Conservation (phyloP, 2,113 vertebrate genomes). For the Globicephala melas region DNA sequence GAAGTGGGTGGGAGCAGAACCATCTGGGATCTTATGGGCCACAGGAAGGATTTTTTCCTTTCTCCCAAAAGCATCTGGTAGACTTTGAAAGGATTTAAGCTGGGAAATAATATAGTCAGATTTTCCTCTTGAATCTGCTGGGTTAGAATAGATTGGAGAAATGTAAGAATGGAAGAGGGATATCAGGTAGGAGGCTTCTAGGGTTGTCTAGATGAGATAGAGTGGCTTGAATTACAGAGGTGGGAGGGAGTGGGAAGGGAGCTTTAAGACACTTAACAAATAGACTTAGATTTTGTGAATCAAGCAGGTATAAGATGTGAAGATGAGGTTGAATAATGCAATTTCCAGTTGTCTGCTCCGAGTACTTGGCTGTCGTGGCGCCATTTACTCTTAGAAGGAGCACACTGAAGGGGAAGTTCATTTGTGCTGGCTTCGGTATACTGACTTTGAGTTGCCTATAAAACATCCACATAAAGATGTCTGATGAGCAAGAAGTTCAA, state of each 20-base stretch:
- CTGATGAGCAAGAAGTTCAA: background rate
- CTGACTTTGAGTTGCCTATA: background rate
- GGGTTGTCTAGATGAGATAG: background rate
- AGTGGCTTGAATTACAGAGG: background rate
- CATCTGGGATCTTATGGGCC: accelerated
- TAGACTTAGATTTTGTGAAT: background rate
- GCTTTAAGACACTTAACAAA: background rate
- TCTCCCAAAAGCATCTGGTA: background rate
- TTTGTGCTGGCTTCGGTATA: background rate
- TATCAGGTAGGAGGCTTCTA: background rate
- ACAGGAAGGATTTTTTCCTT: background rate
- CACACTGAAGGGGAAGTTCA: background rate
- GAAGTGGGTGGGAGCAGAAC: background rate
- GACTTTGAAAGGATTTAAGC: background rate
- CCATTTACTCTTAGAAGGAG: background rate
- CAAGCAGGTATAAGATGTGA: background rate
- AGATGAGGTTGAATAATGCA: background rate
- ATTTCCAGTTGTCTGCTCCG: background rate
- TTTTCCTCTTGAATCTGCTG: background rate
- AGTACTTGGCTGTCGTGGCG: background rate
- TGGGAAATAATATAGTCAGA: background rate
- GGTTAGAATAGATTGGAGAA: background rate
- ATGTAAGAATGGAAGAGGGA: background rate
- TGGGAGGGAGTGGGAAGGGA: background rate
- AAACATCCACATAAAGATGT: background rate